Percentiles rank a stretch among this genome's conserved stretches.
These are phyloP conservation scores for Potamarius usumacintae DNA, from an alignment of 2,113 vertebrate species.

Conservation along the genomic window DNA sequence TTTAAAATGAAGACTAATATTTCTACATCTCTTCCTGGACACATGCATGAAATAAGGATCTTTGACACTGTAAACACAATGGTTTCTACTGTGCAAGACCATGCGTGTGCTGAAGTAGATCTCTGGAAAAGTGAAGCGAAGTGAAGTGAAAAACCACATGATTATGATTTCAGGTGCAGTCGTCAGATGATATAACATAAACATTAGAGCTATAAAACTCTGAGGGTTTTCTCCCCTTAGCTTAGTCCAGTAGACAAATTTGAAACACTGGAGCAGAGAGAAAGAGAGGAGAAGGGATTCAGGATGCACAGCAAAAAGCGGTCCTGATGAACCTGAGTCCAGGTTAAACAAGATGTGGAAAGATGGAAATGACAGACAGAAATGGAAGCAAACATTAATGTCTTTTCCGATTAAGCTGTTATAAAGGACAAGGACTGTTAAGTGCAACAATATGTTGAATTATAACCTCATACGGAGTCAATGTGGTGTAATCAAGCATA, in stretches of 20 bases:
- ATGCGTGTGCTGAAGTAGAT: not conserved
- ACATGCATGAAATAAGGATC: not conserved
- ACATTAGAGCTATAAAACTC: not conserved
- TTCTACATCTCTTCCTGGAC: not conserved
- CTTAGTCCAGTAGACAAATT: constrained; percentile 5
- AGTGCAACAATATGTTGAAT: constrained; percentile 17
- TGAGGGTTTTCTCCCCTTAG: not conserved
- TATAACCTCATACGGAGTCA: constrained; percentile 1
- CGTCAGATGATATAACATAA: not conserved
- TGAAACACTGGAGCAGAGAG: not conserved
- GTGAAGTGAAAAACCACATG: constrained; percentile 8
- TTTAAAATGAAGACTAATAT: not conserved
- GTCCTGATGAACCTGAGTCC: not conserved
- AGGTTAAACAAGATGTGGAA: constrained; percentile 1
- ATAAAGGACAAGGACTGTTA: not conserved
- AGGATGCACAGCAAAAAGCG: not conserved
- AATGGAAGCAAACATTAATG: not conserved
- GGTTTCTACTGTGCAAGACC: not conserved
- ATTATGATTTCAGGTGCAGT: constrained; percentile 38
- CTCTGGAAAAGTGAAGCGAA: not conserved
- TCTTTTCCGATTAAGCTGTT: not conserved
- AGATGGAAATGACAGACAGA: constrained; percentile 1
- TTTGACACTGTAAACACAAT: not conserved
- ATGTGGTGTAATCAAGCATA: constrained; percentile 29
- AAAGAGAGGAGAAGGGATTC: not conserved